Evolutionary conservation across 2,888 invertebrate genomes (phyloP).

Genomic region (Andrena chrysosceles): DNA sequence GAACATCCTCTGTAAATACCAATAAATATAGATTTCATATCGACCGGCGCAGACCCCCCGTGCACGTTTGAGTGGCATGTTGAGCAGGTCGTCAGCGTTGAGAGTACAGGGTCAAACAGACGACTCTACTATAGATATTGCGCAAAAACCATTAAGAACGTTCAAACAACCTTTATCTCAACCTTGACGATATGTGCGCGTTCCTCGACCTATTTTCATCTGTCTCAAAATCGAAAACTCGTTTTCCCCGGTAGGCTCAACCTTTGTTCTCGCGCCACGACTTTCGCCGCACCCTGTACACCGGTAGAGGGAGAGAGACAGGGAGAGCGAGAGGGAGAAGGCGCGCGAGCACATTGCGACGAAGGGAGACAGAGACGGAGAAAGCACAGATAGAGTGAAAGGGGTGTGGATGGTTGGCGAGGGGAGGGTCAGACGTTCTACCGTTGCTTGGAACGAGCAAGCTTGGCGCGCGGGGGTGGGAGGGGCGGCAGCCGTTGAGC

Average conservation of each 20-base stretch:
- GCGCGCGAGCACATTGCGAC: conserved; percentile 7
- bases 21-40: conserved; percentile 21
- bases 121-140: background rate
- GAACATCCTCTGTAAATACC: conserved; percentile 14
- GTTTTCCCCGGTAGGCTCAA: conserved; percentile 9
- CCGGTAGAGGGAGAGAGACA: conserved; percentile 19
- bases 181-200: background rate
- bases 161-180: background rate
- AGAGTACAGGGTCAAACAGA: background rate
- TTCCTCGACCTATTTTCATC: conserved; percentile 4
- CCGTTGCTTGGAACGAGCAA: conserved; percentile 67
- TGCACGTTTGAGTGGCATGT: background rate
- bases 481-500: conserved; percentile 30
- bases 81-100: conserved; percentile 21
- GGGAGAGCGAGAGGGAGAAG: conserved; percentile 11
- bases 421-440: conserved; percentile 65
- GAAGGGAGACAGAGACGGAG: conserved; percentile 24
- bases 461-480: conserved; percentile 38
- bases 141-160: conserved; percentile 2
- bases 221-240: background rate
- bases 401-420: conserved; percentile 24
- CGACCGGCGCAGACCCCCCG: conserved; percentile 2
- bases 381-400: conserved; percentile 20
- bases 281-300: conserved; percentile 50
- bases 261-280: conserved; percentile 17